Evolutionary conservation across 2,888 invertebrate species (phyloP).

Genomic region (Ochlodes sylvanus): DNA sequence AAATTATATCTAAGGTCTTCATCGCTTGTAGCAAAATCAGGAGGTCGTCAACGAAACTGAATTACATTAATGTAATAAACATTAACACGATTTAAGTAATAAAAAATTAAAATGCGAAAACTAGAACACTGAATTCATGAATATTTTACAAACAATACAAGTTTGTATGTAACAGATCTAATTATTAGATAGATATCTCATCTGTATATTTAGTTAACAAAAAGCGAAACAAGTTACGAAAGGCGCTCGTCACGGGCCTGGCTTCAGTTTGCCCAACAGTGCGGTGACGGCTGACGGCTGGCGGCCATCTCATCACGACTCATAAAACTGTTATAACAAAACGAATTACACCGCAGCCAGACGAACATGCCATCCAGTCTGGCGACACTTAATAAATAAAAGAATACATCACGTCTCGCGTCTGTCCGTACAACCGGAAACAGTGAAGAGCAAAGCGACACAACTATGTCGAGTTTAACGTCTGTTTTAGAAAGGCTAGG

Average conservation of each 20-base stretch:
- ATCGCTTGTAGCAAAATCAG: too few relatives aligned
- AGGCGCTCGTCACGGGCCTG: conserved; percentile 45
- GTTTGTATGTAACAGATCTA: background rate
- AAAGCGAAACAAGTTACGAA: conserved; percentile 48
- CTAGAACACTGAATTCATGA: background rate
- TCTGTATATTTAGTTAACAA: background rate
- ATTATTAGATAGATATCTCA: background rate
- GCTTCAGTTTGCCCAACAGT: conserved; percentile 55
- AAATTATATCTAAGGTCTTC: too few relatives aligned
- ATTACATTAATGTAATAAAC: too few relatives aligned
- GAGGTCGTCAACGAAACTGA: too few relatives aligned
- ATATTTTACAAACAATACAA: background rate
- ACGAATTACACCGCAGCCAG: conserved; percentile 49
- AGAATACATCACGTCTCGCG: conserved; percentile 43
- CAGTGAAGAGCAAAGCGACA: conserved; percentile 22
- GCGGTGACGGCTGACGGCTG: conserved; percentile 55
- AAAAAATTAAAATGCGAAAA: too few relatives aligned
- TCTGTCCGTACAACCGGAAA: conserved; percentile 44
- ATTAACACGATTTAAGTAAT: too few relatives aligned
- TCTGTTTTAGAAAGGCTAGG: background rate
- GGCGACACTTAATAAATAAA: conserved; percentile 39
- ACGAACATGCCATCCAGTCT: conserved; percentile 40
- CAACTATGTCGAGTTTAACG: conserved; percentile 1
- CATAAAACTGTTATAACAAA: conserved; percentile 53
- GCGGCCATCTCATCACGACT: conserved; percentile 57